phyloP scores from a whole-genome alignment of 2,797 vertebrate genomes.

The Anguilla obscura region DNA sequence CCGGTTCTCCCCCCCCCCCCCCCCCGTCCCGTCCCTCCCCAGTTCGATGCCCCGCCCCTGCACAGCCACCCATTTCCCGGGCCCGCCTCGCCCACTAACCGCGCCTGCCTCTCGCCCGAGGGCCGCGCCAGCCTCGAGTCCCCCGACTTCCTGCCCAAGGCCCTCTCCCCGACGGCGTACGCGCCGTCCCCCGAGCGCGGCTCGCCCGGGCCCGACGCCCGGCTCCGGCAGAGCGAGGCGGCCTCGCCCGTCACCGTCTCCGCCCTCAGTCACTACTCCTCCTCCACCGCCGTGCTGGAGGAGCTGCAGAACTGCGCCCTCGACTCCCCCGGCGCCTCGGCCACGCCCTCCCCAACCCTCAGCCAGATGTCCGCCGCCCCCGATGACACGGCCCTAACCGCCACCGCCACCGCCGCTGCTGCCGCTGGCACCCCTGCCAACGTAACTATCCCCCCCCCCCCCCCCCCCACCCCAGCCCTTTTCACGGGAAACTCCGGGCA shows the following conservation, averaged over 20 bases:
- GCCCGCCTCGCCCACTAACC: conserved; percentile 66
- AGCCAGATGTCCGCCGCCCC: conserved; percentile 77
- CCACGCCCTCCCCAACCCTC: conserved; percentile 85
- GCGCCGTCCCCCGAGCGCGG: conserved; percentile 53
- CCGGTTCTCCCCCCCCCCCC: no score
- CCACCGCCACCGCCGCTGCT: conserved; percentile 56
- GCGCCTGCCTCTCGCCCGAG: conserved; percentile 69
- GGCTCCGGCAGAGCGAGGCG: conserved; percentile 44
- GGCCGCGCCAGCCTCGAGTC: conserved; percentile 72
- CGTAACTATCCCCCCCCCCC: neutral
- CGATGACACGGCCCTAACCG: conserved; percentile 71
- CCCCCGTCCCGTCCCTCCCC: conserved; percentile 66
- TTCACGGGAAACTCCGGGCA: neutral
- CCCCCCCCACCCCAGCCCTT: neutral
- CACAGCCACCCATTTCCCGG: conserved; percentile 73
- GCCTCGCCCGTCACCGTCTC: conserved; percentile 77
- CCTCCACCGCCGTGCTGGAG: conserved; percentile 80
- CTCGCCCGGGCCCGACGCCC: conserved; percentile 34
- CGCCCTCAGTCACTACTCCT: conserved; percentile 82
- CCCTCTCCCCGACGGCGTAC: conserved; percentile 68
- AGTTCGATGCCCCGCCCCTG: conserved; percentile 71
- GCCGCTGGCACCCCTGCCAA: conserved; percentile 30
- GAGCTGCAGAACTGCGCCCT: conserved; percentile 82
- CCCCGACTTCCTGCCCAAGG: conserved; percentile 72
- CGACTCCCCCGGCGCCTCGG: conserved; percentile 77